Evolutionary conservation across 2,797 vertebrate species (phyloP).

Genomic region (Nyctibius grandis): DNA sequence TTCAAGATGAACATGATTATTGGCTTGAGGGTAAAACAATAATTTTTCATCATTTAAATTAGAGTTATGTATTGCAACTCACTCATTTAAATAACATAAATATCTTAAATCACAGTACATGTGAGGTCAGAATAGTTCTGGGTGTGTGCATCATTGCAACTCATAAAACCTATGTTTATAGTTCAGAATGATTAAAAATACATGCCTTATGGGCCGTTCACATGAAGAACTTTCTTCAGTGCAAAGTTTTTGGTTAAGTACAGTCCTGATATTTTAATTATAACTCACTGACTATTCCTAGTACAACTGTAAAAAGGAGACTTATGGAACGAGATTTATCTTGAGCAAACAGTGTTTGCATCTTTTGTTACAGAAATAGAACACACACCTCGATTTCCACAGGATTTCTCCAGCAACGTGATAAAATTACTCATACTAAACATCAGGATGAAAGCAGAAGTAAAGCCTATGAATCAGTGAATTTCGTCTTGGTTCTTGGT

Average conservation of each 20-base stretch:
- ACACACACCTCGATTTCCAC: conserved; percentile 26
- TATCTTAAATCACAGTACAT: conserved; percentile 13
- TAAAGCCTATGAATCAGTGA: background rate
- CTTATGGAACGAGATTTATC: background rate
- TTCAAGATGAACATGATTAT: conserved; percentile 24
- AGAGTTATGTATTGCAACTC: conserved; percentile 31
- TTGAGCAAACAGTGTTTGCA: background rate
- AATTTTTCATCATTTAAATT: conserved; percentile 44
- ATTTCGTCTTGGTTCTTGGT: background rate
- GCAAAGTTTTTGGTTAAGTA: background rate
- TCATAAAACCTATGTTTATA: conserved; percentile 4
- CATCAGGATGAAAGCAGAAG: conserved; percentile 24
- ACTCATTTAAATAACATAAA: conserved; percentile 53
- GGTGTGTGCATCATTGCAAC: conserved; percentile 7
- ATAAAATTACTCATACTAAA: conserved; percentile 17
- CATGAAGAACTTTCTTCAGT: background rate
- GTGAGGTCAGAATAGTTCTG: conserved; percentile 38
- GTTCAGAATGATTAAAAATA: conserved; percentile 30
- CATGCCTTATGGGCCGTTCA: background rate
- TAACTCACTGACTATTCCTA: background rate
- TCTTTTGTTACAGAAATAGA: conserved; percentile 34
- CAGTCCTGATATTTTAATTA: background rate
- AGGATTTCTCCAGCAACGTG: background rate
- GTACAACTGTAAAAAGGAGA: background rate
- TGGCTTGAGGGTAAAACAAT: conserved; percentile 47